Percentiles rank a stretch among this genome's conserved stretches.
These are phyloP conservation scores for Thecocarcelia acutangulata DNA, from an alignment of 2,888 invertebrate species.

Conservation along the genomic window DNA sequence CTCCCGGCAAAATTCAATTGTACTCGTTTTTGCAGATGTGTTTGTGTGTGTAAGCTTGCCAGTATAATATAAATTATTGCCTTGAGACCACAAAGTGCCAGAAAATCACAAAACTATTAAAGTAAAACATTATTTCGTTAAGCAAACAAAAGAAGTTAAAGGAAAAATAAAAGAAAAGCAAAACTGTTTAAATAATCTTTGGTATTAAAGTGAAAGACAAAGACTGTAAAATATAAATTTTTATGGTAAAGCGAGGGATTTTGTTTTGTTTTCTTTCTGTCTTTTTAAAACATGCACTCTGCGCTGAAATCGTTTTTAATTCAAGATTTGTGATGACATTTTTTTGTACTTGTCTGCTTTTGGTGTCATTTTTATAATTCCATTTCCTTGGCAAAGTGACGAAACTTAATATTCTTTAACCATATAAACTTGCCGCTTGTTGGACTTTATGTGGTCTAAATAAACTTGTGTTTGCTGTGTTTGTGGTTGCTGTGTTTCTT, in stretches of 20 bases:
- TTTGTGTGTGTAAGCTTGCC: not conserved
- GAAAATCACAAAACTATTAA: conserved; percentile 70
- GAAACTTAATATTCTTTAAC: conserved; percentile 58
- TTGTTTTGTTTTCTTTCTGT: conserved; percentile 1
- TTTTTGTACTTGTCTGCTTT: conserved; percentile 11
- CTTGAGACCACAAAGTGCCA: conserved; percentile 66
- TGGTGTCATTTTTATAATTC: conserved; percentile 46
- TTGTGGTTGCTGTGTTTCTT: not conserved
- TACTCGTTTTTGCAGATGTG: not conserved
- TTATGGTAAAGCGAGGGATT: conserved; percentile 40
- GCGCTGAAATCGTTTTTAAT: conserved; percentile 12
- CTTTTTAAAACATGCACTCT: conserved; percentile 15
- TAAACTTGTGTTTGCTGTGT: not conserved
- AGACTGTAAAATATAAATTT: conserved; percentile 20
- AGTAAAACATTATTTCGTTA: conserved; percentile 33
- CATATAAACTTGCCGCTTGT: conserved; percentile 40
- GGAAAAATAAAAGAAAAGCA: not conserved
- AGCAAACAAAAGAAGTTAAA: not conserved
- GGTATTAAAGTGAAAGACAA: not conserved
- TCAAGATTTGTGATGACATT: conserved; percentile 25
- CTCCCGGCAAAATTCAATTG: not conserved
- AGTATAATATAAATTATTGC: conserved; percentile 33
- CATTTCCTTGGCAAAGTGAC: conserved; percentile 23
- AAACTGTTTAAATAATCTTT: conserved; percentile 5
- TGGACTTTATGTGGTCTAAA: not conserved